Evolutionary conservation across 2,797 vertebrate species (phyloP).

Genomic region (Lepilemur ruficaudatus): DNA sequence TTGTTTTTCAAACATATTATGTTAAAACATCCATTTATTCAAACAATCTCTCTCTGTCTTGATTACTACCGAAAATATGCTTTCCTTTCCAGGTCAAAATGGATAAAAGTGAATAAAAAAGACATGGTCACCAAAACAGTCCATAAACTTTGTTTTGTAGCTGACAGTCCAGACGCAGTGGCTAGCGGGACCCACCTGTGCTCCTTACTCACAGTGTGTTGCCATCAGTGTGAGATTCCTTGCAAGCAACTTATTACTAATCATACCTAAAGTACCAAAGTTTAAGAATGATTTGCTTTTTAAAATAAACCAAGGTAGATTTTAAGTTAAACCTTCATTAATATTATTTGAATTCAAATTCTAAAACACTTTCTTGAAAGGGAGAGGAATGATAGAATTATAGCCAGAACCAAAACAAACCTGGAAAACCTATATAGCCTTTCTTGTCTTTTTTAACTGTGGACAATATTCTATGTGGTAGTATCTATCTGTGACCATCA

Average conservation of each 20-base stretch:
- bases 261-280: not conserved
- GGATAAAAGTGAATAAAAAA: not conserved
- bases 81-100: not conserved
- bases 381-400: not conserved
- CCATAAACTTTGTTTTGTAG: not conserved
- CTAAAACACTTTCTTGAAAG: not conserved
- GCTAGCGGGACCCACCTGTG: not conserved
- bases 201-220: not conserved
- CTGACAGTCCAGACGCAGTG: not conserved
- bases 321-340: not conserved
- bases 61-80: not conserved
- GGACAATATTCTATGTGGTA: not conserved
- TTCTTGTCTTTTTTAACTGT: not conserved
- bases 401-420: not conserved
- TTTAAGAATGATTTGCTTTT: constrained; percentile 8
- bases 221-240: not conserved
- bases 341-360: not conserved
- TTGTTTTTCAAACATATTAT: not conserved
- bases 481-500: not conserved
- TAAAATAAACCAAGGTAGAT: not conserved
- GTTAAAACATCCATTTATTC: not conserved
- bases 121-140: not conserved
- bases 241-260: not conserved
- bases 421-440: not conserved
- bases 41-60: not conserved